A percentile compares a stretch with the other conserved stretches of the same genome.
Evolutionary conservation across 53 echinoderm and acorn worm species (phyloP).

Genomic region (Antedon mediterranea): DNA sequence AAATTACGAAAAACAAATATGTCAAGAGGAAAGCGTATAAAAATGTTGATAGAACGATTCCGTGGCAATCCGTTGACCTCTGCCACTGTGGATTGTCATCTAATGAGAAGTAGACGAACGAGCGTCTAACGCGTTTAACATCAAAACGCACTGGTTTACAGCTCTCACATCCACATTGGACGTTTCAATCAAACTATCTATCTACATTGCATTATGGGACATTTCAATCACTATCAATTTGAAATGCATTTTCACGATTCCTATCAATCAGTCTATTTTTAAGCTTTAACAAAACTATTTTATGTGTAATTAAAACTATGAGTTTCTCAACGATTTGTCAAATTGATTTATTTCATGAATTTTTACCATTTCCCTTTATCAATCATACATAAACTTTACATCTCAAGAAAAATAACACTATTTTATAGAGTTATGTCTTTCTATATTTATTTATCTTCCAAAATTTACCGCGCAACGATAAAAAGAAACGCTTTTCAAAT

Average conservation of each 20-base stretch:
- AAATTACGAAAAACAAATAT: too few relatives aligned
- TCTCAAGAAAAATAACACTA: too few relatives aligned
- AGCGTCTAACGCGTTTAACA: not conserved
- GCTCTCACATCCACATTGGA: not conserved
- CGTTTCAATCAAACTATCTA: not conserved
- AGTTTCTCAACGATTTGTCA: not conserved
- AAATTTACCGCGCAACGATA: too few relatives aligned
- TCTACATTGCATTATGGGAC: not conserved
- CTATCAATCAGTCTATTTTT: not conserved
- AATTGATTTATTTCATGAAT: too few relatives aligned
- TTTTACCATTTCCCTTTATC: too few relatives aligned
- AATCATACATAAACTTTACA: too few relatives aligned
- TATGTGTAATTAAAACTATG: not conserved
- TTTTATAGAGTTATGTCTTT: too few relatives aligned
- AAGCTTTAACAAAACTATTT: not conserved
- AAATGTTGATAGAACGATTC: not conserved
- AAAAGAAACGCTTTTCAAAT: too few relatives aligned
- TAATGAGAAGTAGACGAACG: not conserved
- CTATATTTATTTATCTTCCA: too few relatives aligned
- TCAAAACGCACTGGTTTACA: not conserved
- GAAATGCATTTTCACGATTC: not conserved
- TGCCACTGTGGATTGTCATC: not conserved
- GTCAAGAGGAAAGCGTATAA: not conserved
- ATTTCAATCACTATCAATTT: not conserved
- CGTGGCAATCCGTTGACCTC: not conserved